phyloP scores from a whole-genome alignment of 35 echinoderm and acorn worm species.

The Antedon bifida region DNA sequence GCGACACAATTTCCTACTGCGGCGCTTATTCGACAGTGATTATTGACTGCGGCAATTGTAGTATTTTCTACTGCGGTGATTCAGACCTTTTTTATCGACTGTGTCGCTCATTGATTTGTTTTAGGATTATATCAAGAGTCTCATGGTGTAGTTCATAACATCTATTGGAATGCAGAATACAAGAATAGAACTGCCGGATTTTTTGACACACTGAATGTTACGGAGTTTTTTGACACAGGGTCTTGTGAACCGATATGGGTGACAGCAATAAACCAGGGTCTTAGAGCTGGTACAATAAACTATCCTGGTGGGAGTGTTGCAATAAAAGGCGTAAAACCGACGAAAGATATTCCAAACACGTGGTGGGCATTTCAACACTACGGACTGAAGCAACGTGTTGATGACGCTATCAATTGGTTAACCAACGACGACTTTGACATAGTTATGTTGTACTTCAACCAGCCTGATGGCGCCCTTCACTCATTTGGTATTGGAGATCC shows the following conservation, averaged over 20 bases:
- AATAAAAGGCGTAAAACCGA: constrained; percentile 54
- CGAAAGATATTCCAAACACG: background rate
- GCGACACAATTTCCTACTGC: too few species aligned
- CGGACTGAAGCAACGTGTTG: background rate
- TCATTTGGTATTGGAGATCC: background rate
- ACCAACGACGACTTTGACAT: constrained; percentile 10
- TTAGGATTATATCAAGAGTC: constrained; percentile 66
- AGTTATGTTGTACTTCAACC: constrained; percentile 12
- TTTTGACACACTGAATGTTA: constrained; percentile 42
- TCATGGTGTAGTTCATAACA: constrained; percentile 70
- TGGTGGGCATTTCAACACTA: background rate
- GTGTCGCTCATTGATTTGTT: too few species aligned
- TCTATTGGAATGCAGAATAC: constrained; percentile 39
- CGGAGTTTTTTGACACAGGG: constrained; percentile 69
- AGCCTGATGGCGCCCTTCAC: constrained; percentile 14
- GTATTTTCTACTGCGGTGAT: too few species aligned
- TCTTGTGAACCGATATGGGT: constrained; percentile 71
- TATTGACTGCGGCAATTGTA: too few species aligned
- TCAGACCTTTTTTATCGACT: too few species aligned
- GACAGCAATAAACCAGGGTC: constrained; percentile 40
- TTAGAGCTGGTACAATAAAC: constrained; percentile 49
- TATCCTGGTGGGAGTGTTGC: constrained; percentile 75
- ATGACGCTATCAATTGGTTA: constrained; percentile 14
- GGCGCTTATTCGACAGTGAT: too few species aligned
- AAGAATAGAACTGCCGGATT: constrained; percentile 30